Base-by-base conservation (phyloP, 2,797 vertebrate genomes). In the Podargus strigoides region DNA sequence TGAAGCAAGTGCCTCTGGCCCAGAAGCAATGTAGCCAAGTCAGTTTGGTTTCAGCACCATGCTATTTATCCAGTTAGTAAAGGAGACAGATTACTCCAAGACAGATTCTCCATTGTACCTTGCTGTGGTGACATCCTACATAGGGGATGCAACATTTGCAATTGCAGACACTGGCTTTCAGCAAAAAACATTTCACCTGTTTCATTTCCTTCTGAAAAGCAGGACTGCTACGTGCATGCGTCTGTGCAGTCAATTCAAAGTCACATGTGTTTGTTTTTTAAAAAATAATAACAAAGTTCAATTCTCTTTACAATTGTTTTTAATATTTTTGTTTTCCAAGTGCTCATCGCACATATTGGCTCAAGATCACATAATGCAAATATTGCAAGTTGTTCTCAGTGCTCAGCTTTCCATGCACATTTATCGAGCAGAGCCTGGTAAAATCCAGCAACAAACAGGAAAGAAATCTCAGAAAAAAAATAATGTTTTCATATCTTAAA, bases 271-370 rank as follows among this genome's bases (percentile, higher is more conserved):
- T 16, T 49, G 23, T 11, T 59, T 90, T 90, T 85, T 50, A 72
- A 87, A 89, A 39, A 58, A 70, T 89, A 95, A 80, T 36, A 72
- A 56, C 28, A 44, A 85, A 85, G 42, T 75, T 92, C 52, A 30
- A 12, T 74, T 83, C 42, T 89, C 69, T 85, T 88, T 78, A 63
- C 50, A 87, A 56, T 85, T 72, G 37, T 64, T 95, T 95, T 72
- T 78, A 85, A 32, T 93, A 87, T 85, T 92, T 84, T 69, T 44
- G n/a, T 50, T 83, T 96, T 90, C 86, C 87, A 83, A 89, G 52
- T 52, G 50, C 69, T 93, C 58, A 52, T 95, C 10, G 3, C 47
- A 39, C 60, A 59, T 66, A 50, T 79, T 94, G 92, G 87, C 84
- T 93, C 21, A 44, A 91, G 73, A 90, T 93, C 66, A 76, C 59